A percentile compares a stretch with the other conserved stretches of the same genome.
These are phyloP conservation scores for Hestina assimilis DNA, from an alignment of 1,140 invertebrate species.

Conservation along the genomic window DNA sequence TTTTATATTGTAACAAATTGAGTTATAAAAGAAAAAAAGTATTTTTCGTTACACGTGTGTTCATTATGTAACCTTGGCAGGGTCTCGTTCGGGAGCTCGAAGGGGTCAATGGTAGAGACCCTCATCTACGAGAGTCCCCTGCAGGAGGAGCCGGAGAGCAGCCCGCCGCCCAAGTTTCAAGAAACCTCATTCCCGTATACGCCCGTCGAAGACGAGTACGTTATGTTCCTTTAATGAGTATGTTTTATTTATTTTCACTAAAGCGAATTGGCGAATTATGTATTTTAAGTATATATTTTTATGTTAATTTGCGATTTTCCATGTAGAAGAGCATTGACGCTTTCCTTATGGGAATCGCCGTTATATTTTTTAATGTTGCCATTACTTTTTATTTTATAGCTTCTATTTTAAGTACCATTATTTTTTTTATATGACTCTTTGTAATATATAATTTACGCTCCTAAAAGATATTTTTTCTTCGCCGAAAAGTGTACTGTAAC, in stretches of 20 bases:
- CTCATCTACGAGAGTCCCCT: conserved; percentile 92
- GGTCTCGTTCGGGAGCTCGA: conserved; percentile 95
- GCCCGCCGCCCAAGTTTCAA: conserved; percentile 61
- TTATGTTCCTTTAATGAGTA: conserved; percentile 65
- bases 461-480: too few relatives aligned
- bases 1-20: background rate
- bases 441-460: too few relatives aligned
- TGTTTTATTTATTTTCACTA: conserved; percentile 59
- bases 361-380: background rate
- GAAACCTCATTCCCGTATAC: conserved; percentile 71
- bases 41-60: too few relatives aligned
- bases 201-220: conserved; percentile 80
- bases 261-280: conserved; percentile 30
- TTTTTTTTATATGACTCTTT: background rate
- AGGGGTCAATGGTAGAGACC: conserved; percentile 96
- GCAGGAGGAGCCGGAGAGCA: conserved; percentile 83
- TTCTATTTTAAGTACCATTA: background rate
- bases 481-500: too few relatives aligned
- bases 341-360: background rate
- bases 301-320: background rate
- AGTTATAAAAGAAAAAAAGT: background rate
- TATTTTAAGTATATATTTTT: too few relatives aligned
- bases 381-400: background rate
- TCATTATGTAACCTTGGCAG: too few relatives aligned
- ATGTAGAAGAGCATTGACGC: background rate